These are phyloP conservation scores for Myrmophylax atrothorax DNA, from an alignment of 2,113 vertebrate species.

Conservation along the genomic window DNA sequence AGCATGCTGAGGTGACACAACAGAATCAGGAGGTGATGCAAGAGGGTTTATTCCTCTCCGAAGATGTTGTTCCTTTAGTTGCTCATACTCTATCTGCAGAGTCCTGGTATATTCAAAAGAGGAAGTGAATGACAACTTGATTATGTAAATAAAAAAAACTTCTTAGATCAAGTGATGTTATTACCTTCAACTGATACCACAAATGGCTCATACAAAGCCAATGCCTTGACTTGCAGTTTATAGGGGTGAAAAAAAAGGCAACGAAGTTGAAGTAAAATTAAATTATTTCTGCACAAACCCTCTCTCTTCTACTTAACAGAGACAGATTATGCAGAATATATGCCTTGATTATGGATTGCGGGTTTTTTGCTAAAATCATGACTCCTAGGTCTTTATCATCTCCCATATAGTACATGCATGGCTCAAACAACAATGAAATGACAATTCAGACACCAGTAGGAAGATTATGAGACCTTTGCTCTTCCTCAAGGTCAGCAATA, in stretches of 20 bases:
- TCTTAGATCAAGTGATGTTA: neutral
- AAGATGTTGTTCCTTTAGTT: slow-evolving; percentile 89
- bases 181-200: neutral
- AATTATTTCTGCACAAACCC: neutral
- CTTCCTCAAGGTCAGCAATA: slow-evolving; percentile 93
- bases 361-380: neutral
- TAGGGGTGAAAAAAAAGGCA: neutral
- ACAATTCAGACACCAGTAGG: neutral
- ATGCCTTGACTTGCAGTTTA: neutral
- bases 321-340: neutral
- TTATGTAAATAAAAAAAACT: neutral
- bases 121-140: neutral
- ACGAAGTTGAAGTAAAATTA: neutral
- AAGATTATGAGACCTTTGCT: slow-evolving; percentile 83
- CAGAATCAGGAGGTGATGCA: slow-evolving; percentile 76
- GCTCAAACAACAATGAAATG: neutral
- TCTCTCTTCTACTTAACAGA: neutral
- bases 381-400: neutral
- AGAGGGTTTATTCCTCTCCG: slow-evolving; percentile 75
- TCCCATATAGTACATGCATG: neutral
- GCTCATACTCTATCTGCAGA: slow-evolving; percentile 91
- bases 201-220: neutral
- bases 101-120: slow-evolving; percentile 70
- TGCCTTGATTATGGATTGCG: neutral
- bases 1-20: slow-evolving; percentile 75